phyloP scores from a whole-genome alignment of 2,888 invertebrate genomes.

The Dasypolia templi region DNA sequence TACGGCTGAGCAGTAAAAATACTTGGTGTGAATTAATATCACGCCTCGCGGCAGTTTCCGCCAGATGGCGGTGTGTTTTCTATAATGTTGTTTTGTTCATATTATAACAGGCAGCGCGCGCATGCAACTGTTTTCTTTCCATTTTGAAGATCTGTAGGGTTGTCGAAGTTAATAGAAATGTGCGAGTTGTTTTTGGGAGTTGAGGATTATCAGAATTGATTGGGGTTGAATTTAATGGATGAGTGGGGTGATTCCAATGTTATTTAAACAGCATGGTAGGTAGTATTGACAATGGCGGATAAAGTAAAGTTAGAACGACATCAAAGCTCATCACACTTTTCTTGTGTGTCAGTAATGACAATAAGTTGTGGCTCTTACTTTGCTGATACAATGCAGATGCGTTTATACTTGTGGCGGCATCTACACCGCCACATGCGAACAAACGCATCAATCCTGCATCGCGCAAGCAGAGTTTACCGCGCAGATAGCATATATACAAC shows the following conservation, averaged over 20 bases:
- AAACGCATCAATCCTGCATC: too few species aligned
- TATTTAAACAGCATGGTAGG: too few species aligned
- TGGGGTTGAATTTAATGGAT: background rate
- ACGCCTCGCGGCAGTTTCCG: slow-evolving; percentile 70
- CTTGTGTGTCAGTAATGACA: background rate
- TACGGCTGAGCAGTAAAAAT: slow-evolving; percentile 48
- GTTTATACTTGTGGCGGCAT: too few species aligned
- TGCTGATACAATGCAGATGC: too few species aligned
- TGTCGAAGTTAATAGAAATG: slow-evolving; percentile 54
- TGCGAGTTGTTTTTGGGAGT: slow-evolving; percentile 8
- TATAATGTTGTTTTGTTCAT: slow-evolving; percentile 75
- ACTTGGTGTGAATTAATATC: slow-evolving; percentile 58
- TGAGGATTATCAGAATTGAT: slow-evolving; percentile 3
- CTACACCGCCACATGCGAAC: too few species aligned
- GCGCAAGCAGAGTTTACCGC: too few species aligned
- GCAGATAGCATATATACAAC: too few species aligned
- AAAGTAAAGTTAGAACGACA: background rate
- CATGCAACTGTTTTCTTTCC: slow-evolving; percentile 83
- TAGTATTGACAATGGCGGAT: too few species aligned
- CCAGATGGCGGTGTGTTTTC: slow-evolving; percentile 80
- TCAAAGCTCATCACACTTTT: background rate
- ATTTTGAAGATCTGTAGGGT: slow-evolving; percentile 74
- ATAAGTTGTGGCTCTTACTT: background rate
- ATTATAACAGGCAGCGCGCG: slow-evolving; percentile 75
- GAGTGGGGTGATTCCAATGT: background rate